Evolutionary conservation across 1,140 invertebrate genomes (phyloP), one percentile per base, ranked within the genome.

Genomic region (Nylanderia fulva): DNA sequence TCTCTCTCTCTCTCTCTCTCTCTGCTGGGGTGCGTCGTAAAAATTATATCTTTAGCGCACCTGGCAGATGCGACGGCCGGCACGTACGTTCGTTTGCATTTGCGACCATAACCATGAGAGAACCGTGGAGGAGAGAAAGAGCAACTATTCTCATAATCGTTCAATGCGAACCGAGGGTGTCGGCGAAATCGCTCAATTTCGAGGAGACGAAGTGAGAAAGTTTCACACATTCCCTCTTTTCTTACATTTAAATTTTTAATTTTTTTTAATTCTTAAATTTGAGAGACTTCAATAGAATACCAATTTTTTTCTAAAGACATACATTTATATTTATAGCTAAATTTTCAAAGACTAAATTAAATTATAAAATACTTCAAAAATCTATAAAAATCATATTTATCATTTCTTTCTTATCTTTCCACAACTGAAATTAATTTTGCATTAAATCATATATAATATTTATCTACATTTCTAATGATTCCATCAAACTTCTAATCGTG

Each of bases 31-130:
- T n/a, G n/a, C n/a, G 33, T 92, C 91, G 90, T 92, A 92, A 93
- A 92, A 92, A 92, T 92, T 86, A 85, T 86, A 86, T 80, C 72
- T 69, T n/a, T 75, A 36, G 52, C 29, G n/a, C 48, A 58, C 48
- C 48, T 39, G 64, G 85, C 83, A 75, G 66, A 85, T 87, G 56
- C 60, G 45, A 36, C 48, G n/a, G 54, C 48, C 61, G 64, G 39
- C 87, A 89, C 84, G 87, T 88, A 88, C 60, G 75, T 88, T 85
- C 76, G 86, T 88, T 88, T 84, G 72, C 58, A 72, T 48, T 48
- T 42, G 52, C n/a, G 84, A 48, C 36, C 84, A 66, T 87, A 88
- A 87, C 69, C 9, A 36, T n/a, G 52, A 58, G 27, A 33, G 7
- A 36, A 56, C 13, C 15, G 13, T 42, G 13, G 21, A 15, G 13